phyloP scores from a whole-genome alignment of 1,140 invertebrate genomes.

The Aporrectodea caliginosa region DNA sequence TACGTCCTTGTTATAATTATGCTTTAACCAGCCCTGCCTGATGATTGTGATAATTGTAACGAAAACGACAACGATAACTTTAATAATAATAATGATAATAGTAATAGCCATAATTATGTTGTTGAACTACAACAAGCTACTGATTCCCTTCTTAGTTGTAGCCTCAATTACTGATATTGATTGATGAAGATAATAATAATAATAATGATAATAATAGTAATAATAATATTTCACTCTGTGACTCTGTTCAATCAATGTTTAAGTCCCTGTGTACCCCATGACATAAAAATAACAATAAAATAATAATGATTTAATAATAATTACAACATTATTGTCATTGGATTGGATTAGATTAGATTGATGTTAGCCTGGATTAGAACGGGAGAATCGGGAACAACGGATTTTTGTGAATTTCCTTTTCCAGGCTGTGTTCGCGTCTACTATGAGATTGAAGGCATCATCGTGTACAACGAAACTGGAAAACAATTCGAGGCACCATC shows the following conservation, averaged over 20 bases:
- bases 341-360: too few relatives aligned
- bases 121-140: too few relatives aligned
- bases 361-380: neutral
- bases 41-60: neutral
- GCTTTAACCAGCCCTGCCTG: neutral
- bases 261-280: neutral
- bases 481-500: slow-evolving; percentile 9
- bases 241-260: neutral
- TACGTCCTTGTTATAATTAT: neutral
- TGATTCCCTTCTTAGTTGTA: neutral
- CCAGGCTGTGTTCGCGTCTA: slow-evolving; percentile 13
- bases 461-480: neutral
- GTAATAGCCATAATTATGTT: too few relatives aligned
- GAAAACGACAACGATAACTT: neutral
- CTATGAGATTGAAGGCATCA: slow-evolving; percentile 12
- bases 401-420: neutral
- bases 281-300: neutral
- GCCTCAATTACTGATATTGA: neutral
- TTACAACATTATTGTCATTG: too few relatives aligned
- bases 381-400: neutral
- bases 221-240: neutral
- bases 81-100: neutral
- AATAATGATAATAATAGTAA: too few relatives aligned
- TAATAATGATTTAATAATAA: too few relatives aligned
- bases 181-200: too few relatives aligned